Conservation (phyloP, 2,113 vertebrate species). For the Montifringilla adamsi region DNA sequence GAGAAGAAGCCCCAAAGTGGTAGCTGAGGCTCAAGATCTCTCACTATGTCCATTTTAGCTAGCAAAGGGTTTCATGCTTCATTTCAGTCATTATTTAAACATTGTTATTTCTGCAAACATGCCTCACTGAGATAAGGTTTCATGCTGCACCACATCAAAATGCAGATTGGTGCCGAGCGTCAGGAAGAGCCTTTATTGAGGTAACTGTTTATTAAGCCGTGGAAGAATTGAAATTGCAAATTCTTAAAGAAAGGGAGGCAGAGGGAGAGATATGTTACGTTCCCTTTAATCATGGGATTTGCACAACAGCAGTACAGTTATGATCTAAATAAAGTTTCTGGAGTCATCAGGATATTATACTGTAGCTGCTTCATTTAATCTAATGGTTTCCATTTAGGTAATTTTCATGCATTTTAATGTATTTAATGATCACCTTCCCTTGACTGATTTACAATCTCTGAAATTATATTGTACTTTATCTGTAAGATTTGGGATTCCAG, state of each 20-base stretch:
- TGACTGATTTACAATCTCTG: conserved; percentile 63
- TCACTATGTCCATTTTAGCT: conserved; percentile 67
- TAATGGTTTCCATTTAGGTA: conserved; percentile 74
- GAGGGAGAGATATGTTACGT: conserved; percentile 27
- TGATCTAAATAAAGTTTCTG: conserved; percentile 72
- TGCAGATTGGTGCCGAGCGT: conserved; percentile 63
- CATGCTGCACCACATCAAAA: conserved; percentile 69
- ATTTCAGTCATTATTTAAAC: conserved; percentile 77
- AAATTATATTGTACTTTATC: conserved; percentile 50
- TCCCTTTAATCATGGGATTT: conserved; percentile 71
- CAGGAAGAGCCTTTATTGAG: conserved; percentile 59
- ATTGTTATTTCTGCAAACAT: conserved; percentile 80
- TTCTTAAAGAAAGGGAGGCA: conserved; percentile 1
- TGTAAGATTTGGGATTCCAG: conserved; percentile 9
- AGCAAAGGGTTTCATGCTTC: conserved; percentile 73
- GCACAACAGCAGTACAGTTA: conserved; percentile 64
- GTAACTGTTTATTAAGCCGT: conserved; percentile 73
- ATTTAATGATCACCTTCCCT: conserved; percentile 77
- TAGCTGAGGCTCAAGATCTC: conserved; percentile 62
- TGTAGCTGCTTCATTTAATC: conserved; percentile 75
- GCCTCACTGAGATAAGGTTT: conserved; percentile 78
- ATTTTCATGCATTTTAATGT: conserved; percentile 79
- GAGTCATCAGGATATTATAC: conserved; percentile 65
- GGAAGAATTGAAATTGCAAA: conserved; percentile 67
- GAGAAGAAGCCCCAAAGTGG: conserved; percentile 56